Base-by-base conservation (phyloP, 2,888 invertebrate species). In the Limnephilus lunatus region DNA sequence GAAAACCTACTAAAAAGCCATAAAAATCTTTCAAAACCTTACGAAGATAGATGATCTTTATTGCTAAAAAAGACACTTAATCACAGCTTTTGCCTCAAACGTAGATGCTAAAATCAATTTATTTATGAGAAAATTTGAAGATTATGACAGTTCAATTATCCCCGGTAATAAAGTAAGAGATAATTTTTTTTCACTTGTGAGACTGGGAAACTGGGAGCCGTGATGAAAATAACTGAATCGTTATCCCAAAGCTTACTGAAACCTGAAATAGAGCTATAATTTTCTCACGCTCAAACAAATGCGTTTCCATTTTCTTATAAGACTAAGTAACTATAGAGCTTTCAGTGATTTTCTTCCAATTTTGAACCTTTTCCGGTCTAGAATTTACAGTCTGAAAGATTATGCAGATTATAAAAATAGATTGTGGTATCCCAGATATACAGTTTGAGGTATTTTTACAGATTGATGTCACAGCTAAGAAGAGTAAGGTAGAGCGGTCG, bases 201-300 rank as follows among this genome's bases (percentile, higher is more conserved):
- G 83, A 32, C 83, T 12, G 19, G 2, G 35, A 32, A n/a, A n/a
- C n/a, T n/a, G n/a, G n/a, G n/a, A 5, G 82, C 82, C 9, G 11
- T 30, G 44, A 44, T 48, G 14, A 48, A 48, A 44, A 86, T 39
- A 30, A 35, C 86, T 48, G 12, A 91, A 85, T 53, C 83, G 85
- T 90, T 90, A 83, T 90, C 90, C 85, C 5, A 5, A 9, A 39
- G 39, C 39, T 68, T 85, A 53, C 31, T 15, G 32, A 91, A 91
- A 91, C 85, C 31, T 80, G 39, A 31, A 86, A 3, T 39, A 53
- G 30, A 68, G 32, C 80, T 68, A 82, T 91, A 81, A 87, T 91
- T 91, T 91, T 44, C 48, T 48, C 81, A 81, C 81, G 48, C 48
- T 44, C 68, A 88, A 91, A 91, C 39, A 87, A 91, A 87, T 87